phyloP scores from a whole-genome alignment of 2,888 invertebrate species.

The Sphaerophoria taeniata region DNA sequence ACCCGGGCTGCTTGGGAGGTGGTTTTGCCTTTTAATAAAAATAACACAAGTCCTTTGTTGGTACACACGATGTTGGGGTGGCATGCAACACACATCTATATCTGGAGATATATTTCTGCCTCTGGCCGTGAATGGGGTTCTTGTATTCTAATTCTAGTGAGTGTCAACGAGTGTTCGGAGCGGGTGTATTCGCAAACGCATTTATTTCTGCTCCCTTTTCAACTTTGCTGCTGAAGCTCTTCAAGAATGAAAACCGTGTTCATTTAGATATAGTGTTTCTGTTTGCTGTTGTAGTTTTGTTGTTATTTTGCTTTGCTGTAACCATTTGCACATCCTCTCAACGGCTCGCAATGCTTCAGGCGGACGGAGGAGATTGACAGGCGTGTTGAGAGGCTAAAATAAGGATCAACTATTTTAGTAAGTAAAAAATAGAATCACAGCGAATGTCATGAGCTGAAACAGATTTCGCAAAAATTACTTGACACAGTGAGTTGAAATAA shows the following conservation, averaged over 20 bases:
- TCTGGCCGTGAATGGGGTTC: slow-evolving; percentile 33
- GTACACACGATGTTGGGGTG: no score
- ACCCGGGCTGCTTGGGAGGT: not conserved
- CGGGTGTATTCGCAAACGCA: slow-evolving; percentile 42
- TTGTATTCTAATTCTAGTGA: slow-evolving; percentile 57
- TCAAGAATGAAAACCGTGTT: slow-evolving; percentile 38
- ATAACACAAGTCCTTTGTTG: slow-evolving; percentile 38
- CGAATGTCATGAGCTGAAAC: slow-evolving; percentile 28
- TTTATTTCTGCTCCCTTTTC: not conserved
- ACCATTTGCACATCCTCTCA: slow-evolving; percentile 10
- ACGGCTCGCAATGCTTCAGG: not conserved
- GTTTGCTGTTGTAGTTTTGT: slow-evolving; percentile 1
- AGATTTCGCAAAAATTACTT: slow-evolving; percentile 47
- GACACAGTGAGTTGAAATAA: slow-evolving; percentile 48
- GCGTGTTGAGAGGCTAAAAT: slow-evolving; percentile 5
- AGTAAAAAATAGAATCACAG: slow-evolving; percentile 14
- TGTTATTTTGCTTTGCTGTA: not conserved
- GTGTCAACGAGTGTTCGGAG: slow-evolving; percentile 1
- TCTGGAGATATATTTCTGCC: slow-evolving; percentile 28
- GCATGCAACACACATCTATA: not conserved
- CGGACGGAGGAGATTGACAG: no score
- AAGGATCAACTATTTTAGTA: slow-evolving; percentile 32
- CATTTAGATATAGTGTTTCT: no score
- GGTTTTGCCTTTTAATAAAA: slow-evolving; percentile 51
- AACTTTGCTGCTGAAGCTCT: not conserved